Conservation (phyloP, 2,113 vertebrate species). For the Camelus bactrianus region DNA sequence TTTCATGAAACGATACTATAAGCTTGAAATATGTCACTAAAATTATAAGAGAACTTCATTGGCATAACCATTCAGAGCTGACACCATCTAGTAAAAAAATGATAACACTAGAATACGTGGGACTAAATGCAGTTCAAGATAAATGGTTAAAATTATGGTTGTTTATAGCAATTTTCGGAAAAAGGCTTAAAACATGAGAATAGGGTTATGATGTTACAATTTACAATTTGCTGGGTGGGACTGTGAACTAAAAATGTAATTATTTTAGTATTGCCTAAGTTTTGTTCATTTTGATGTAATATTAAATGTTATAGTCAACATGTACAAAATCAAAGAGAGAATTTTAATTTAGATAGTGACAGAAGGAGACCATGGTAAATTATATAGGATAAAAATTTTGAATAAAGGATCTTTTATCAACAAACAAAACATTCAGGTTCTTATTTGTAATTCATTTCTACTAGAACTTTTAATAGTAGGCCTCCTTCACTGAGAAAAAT, state of each 20-base stretch:
- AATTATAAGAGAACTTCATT: background rate
- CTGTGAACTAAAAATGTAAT: background rate
- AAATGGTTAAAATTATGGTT: background rate
- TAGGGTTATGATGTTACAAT: background rate
- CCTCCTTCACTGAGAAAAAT: background rate
- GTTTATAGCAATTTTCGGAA: background rate
- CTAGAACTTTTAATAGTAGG: background rate
- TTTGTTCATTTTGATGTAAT: background rate
- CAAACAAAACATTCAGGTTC: background rate
- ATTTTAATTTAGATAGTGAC: conserved; percentile 14
- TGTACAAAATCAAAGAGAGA: background rate
- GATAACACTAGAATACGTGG: background rate
- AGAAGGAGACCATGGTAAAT: background rate
- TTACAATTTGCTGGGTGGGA: background rate
- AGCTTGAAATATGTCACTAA: background rate
- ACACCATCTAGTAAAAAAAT: background rate
- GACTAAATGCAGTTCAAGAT: background rate
- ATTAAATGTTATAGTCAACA: background rate
- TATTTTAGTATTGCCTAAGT: background rate
- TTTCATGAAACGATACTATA: background rate
- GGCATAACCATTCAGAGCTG: background rate
- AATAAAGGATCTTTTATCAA: background rate
- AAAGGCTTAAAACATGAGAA: background rate
- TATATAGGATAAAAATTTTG: background rate
- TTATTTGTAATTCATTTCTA: background rate